Evolutionary conservation across 1,140 invertebrate species (phyloP).

Genomic region (Coelopa frigida): DNA sequence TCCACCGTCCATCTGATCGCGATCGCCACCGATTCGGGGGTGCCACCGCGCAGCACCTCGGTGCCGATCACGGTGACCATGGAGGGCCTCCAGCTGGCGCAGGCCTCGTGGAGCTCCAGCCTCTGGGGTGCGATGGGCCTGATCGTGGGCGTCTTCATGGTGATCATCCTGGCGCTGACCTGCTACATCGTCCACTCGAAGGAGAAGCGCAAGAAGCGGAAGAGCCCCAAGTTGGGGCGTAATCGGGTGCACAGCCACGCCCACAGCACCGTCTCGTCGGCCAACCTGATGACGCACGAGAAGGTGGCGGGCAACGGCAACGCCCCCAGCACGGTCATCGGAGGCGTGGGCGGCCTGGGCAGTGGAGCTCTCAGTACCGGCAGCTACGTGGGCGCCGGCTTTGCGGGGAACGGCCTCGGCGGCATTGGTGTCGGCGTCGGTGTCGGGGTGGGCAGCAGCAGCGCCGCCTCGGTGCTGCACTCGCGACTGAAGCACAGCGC

Average conservation of each 20-base stretch:
- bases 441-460: conserved; percentile 26
- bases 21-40: conserved; percentile 65
- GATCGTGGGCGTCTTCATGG: conserved; percentile 33
- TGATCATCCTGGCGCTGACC: conserved; percentile 35
- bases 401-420: too few relatives aligned
- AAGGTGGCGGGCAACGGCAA: conserved; percentile 32
- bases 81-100: conserved; percentile 35
- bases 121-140: conserved; percentile 39
- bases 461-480: conserved; percentile 35
- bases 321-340: not conserved
- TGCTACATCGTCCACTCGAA: conserved; percentile 40
- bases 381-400: too few relatives aligned
- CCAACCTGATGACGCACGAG: conserved; percentile 40
- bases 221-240: conserved; percentile 21
- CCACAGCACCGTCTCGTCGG: conserved; percentile 38
- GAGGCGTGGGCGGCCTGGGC: too few relatives aligned
- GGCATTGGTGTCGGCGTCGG: conserved; percentile 25
- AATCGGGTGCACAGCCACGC: conserved; percentile 42
- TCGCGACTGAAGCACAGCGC: conserved; percentile 41
- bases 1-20: conserved; percentile 64
- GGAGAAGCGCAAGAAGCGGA: conserved; percentile 30
- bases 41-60: conserved; percentile 38
- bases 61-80: conserved; percentile 41
- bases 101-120: conserved; percentile 29
- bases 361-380: too few relatives aligned